A percentile compares a stretch with the other conserved stretches of the same genome.
Evolutionary conservation across 2,113 vertebrate species (phyloP).

Genomic region (Pelodiscus sinensis): DNA sequence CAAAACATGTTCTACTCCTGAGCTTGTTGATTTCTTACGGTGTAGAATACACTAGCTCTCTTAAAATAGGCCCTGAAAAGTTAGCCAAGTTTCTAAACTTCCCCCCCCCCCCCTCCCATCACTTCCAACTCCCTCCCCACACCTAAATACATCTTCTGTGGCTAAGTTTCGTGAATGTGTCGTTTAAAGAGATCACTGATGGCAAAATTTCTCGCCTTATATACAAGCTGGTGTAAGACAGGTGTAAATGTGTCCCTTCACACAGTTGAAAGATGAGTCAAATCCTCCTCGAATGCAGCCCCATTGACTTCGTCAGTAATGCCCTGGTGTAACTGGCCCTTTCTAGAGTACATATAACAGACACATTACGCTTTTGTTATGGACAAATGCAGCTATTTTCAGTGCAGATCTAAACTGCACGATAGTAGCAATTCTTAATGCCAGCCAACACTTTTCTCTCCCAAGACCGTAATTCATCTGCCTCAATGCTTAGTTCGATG

Average conservation of each 20-base stretch:
- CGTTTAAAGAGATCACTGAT: neutral
- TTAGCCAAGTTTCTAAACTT: neutral
- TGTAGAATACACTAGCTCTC: neutral
- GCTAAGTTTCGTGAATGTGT: neutral
- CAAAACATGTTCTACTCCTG: neutral
- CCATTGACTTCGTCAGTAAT: neutral
- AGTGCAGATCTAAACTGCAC: neutral
- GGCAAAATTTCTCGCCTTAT: neutral
- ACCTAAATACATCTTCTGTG: neutral
- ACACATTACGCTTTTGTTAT: neutral
- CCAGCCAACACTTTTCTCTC: neutral
- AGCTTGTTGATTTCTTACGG: neutral
- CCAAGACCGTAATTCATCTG: neutral
- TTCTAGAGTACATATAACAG: neutral
- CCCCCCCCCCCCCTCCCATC: accelerated
- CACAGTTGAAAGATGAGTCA: neutral
- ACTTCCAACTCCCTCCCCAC: no score
- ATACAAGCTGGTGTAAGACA: neutral
- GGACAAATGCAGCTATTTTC: neutral
- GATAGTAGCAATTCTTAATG: neutral
- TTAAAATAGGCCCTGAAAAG: neutral
- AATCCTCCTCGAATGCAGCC: neutral
- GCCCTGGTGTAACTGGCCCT: neutral
- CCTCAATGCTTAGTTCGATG: neutral
- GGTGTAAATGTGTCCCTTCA: neutral